Evolutionary conservation across 2,888 invertebrate species (phyloP).

Genomic region (Tetragonisca angustula): DNA sequence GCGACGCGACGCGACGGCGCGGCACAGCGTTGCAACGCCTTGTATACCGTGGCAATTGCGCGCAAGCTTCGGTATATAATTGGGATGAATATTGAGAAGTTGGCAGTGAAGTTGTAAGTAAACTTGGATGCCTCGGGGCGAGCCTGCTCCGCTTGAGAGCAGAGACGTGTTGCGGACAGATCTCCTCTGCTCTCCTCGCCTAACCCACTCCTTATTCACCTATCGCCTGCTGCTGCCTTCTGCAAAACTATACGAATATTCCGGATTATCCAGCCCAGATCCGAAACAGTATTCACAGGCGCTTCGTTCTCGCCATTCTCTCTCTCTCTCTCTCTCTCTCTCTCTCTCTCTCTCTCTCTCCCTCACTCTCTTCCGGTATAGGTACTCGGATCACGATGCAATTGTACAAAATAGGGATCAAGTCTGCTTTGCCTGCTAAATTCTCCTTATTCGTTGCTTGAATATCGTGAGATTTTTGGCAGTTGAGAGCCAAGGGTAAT

Average conservation of each 20-base stretch:
- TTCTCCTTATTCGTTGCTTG: neutral
- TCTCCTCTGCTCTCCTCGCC: constrained; percentile 75
- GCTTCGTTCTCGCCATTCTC: neutral
- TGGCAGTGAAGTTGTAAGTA: constrained; percentile 84
- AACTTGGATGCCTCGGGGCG: constrained; percentile 83
- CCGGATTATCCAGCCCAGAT: constrained; percentile 71
- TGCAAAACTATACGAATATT: constrained; percentile 79
- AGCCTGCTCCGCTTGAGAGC: constrained; percentile 82
- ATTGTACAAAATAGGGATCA: neutral
- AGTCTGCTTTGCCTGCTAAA: neutral
- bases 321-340: constrained; percentile 1
- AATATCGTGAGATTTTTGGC: neutral
- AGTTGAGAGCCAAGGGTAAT: neutral
- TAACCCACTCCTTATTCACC: constrained; percentile 69
- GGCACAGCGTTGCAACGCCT: constrained; percentile 15
- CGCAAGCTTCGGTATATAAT: constrained; percentile 78
- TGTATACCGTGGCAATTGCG: constrained; percentile 66
- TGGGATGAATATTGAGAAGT: constrained; percentile 84
- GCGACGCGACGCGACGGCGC: no score
- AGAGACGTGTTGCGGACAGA: constrained; percentile 84
- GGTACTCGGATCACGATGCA: neutral
- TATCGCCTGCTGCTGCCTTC: constrained; percentile 47
- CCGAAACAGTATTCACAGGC: constrained; percentile 54
- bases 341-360: constrained; percentile 1
- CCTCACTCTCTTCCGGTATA: neutral